Conservation (phyloP, 2,113 vertebrate genomes). For the Pseudorhombus dupliciocellatus region DNA sequence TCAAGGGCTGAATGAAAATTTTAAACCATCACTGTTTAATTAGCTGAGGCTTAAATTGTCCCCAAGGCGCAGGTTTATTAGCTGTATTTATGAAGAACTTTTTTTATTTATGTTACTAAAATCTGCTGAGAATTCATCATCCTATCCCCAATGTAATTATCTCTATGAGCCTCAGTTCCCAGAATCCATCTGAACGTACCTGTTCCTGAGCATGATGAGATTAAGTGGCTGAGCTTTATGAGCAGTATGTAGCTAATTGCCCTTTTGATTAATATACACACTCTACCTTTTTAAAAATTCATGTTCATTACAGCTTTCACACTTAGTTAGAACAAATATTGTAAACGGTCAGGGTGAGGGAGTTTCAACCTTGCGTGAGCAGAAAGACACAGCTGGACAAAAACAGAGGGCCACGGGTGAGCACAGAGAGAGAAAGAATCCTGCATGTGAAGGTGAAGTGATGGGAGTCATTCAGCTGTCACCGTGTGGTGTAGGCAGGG, state of each 20-base stretch:
- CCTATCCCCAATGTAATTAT: neutral
- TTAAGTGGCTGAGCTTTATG: neutral
- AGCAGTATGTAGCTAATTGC: constrained; percentile 14
- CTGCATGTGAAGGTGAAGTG: constrained; percentile 20
- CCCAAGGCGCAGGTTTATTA: too few relatives aligned
- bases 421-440: neutral
- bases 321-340: constrained; percentile 17
- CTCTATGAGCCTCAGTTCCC: neutral
- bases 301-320: neutral
- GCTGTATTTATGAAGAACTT: too few relatives aligned
- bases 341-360: neutral
- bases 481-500: neutral
- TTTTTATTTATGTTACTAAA: neutral
- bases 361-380: neutral
- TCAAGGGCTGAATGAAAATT: too few relatives aligned
- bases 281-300: constrained; percentile 14
- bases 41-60: too few relatives aligned
- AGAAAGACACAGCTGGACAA: constrained; percentile 4
- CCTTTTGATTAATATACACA: constrained; percentile 27
- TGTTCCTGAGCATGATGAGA: constrained; percentile 13
- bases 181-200: neutral
- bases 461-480: neutral
- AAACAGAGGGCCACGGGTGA: constrained; percentile 22
- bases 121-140: neutral
- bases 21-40: too few relatives aligned